A percentile compares a stretch with the other conserved stretches of the same genome.
Evolutionary conservation across 2,797 vertebrate species (phyloP).

Genomic region (Centropyge bicolor): DNA sequence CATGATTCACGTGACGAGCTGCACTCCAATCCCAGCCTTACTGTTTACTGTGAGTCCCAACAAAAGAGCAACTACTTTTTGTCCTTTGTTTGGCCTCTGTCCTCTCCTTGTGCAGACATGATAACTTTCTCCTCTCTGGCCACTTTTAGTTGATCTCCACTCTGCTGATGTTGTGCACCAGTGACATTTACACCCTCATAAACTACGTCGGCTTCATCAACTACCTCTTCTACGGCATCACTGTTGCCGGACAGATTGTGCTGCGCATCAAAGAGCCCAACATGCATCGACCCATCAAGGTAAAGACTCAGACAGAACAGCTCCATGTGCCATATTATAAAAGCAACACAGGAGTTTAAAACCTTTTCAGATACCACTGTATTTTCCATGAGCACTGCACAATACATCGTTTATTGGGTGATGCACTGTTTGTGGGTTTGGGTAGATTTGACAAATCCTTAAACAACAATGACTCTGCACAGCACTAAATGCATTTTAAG

Average conservation of each 20-base stretch:
- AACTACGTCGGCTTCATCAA: slow-evolving; percentile 97
- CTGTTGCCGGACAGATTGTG: slow-evolving; percentile 89
- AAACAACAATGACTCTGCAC: neutral
- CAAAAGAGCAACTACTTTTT: neutral
- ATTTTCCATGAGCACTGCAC: neutral
- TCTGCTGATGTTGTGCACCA: slow-evolving; percentile 94
- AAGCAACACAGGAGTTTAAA: neutral
- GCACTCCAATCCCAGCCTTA: slow-evolving; percentile 90
- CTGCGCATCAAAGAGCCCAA: slow-evolving; percentile 90
- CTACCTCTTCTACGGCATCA: slow-evolving; percentile 95
- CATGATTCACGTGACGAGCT: slow-evolving; percentile 90
- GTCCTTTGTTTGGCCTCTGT: neutral
- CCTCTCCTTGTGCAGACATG: neutral
- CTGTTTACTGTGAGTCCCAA: slow-evolving; percentile 87
- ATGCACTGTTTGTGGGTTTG: too few species aligned
- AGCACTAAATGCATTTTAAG: neutral
- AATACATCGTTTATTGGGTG: neutral
- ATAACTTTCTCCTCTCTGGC: neutral
- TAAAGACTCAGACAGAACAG: neutral
- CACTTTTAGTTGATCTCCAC: slow-evolving; percentile 82
- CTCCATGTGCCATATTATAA: too few species aligned
- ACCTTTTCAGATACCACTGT: neutral
- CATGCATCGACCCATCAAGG: slow-evolving; percentile 91
- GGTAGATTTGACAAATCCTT: too few species aligned
- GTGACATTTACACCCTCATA: slow-evolving; percentile 96